Evolutionary conservation across 1,140 invertebrate species (phyloP).

Genomic region (Galleria mellonella): DNA sequence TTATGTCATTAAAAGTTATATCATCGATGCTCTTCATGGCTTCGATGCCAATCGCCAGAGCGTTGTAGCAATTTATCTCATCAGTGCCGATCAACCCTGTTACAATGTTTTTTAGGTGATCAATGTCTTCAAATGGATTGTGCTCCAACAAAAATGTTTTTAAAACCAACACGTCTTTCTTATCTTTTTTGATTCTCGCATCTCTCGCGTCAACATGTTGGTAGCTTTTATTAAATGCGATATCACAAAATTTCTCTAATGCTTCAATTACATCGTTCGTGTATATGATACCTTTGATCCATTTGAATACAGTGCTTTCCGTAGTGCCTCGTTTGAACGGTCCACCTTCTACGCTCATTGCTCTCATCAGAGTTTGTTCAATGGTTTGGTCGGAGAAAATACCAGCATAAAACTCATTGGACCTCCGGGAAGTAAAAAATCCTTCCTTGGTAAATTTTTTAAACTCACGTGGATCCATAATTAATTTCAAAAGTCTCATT

Average conservation of each 20-base stretch:
- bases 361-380: slow-evolving; percentile 6
- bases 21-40: slow-evolving; percentile 18
- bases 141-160: slow-evolving; percentile 10
- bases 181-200: slow-evolving; percentile 13
- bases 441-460: slow-evolving; percentile 1
- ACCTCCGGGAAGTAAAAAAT: not conserved
- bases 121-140: slow-evolving; percentile 10
- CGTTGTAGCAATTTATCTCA: slow-evolving; percentile 19
- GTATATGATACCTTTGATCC: not conserved
- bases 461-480: no score
- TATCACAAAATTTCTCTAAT: not conserved
- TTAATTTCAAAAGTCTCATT: no score
- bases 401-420: slow-evolving; percentile 1
- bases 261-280: not conserved
- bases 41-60: slow-evolving; percentile 16
- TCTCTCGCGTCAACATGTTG: slow-evolving; percentile 8
- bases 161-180: slow-evolving; percentile 13
- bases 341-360: not conserved
- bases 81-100: slow-evolving; percentile 18
- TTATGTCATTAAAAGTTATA: no score
- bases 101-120: slow-evolving; percentile 16
- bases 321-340: not conserved
- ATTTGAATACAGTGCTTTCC: not conserved
- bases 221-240: slow-evolving; percentile 19
- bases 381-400: slow-evolving; percentile 4